Evolutionary conservation across 1,140 invertebrate species (phyloP).

Genomic region (Ylistrum balloti): DNA sequence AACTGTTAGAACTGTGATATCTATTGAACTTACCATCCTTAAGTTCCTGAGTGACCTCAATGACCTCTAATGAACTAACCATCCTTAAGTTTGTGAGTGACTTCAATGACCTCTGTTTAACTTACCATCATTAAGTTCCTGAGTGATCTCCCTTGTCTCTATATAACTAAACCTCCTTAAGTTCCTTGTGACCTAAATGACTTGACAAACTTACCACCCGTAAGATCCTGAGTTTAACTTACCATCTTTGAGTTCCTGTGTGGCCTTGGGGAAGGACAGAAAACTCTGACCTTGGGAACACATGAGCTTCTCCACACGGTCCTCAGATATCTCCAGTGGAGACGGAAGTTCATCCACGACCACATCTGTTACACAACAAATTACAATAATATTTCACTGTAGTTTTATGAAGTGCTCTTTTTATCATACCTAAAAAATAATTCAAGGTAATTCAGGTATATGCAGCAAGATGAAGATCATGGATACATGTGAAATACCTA

Average conservation of each 20-base stretch:
- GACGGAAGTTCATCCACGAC: slow-evolving; percentile 91
- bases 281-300: slow-evolving; percentile 88
- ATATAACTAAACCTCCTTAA: too few species aligned
- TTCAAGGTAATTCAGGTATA: too few species aligned
- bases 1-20: too few species aligned
- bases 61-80: slow-evolving; percentile 67
- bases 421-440: too few species aligned
- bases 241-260: slow-evolving; percentile 88
- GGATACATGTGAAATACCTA: too few species aligned
- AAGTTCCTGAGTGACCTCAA: slow-evolving; percentile 48
- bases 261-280: slow-evolving; percentile 87
- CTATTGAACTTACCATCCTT: slow-evolving; percentile 78
- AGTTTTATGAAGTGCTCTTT: too few species aligned
- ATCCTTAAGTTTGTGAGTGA: slow-evolving; percentile 89
- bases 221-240: slow-evolving; percentile 56
- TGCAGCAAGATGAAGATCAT: too few species aligned
- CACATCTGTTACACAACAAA: slow-evolving; percentile 84
- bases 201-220: slow-evolving; percentile 78
- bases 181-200: slow-evolving; percentile 83
- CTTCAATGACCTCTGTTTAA: slow-evolving; percentile 87
- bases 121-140: slow-evolving; percentile 72
- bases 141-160: too few species aligned
- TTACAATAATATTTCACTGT: too few species aligned
- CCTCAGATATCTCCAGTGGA: slow-evolving; percentile 89
- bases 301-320: slow-evolving; percentile 91